Evolutionary conservation across 2,888 invertebrate species (phyloP).

Genomic region (Spilarctia lutea): DNA sequence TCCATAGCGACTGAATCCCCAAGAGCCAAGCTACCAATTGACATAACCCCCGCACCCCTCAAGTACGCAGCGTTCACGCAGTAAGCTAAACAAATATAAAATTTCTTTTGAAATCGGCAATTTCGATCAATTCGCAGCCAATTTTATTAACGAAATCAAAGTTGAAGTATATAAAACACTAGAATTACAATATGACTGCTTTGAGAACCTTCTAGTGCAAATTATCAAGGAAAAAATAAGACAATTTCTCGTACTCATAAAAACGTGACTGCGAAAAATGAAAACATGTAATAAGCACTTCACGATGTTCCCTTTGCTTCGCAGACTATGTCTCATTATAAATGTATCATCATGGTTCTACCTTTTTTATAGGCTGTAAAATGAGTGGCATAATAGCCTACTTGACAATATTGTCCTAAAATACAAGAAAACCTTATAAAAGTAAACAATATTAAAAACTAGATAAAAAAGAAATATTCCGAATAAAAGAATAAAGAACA

Average conservation of each 20-base stretch:
- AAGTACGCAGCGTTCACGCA: too few relatives aligned
- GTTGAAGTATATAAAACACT: background rate
- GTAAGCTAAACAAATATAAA: too few relatives aligned
- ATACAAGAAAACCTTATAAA: constrained; percentile 19
- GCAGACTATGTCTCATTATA: constrained; percentile 31
- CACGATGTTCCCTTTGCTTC: constrained; percentile 15
- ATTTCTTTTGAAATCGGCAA: background rate
- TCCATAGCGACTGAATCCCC: too few relatives aligned
- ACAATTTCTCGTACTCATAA: constrained; percentile 5
- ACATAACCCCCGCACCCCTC: too few relatives aligned
- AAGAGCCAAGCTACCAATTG: too few relatives aligned
- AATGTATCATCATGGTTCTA: constrained; percentile 29
- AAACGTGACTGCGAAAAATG: constrained; percentile 13
- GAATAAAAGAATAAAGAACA: constrained; percentile 11
- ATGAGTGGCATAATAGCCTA: constrained; percentile 32
- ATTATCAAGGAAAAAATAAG: background rate
- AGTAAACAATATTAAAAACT: constrained; percentile 23
- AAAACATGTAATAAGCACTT: constrained; percentile 25
- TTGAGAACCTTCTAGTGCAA: background rate
- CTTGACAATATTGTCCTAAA: constrained; percentile 21
- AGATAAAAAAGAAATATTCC: constrained; percentile 22
- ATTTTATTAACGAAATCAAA: background rate
- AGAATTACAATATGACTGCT: background rate
- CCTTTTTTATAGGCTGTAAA: constrained; percentile 41
- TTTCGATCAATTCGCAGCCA: background rate